Evolutionary conservation across 2,113 vertebrate genomes (phyloP).

Genomic region (Dinomys branickii): DNA sequence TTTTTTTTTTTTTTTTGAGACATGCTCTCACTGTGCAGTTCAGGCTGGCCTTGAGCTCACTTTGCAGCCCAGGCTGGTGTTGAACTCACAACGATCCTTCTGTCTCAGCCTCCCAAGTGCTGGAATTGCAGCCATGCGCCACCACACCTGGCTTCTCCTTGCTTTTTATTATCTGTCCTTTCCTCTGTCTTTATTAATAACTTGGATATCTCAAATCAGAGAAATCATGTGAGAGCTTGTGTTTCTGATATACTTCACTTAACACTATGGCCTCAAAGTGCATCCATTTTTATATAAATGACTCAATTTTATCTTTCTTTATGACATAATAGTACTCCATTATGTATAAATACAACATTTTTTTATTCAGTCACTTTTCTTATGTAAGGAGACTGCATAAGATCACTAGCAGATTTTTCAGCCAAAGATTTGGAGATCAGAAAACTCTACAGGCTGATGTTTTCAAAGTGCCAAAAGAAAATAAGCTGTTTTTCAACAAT

Average conservation of each 20-base stretch:
- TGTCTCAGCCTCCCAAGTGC: too few relatives aligned
- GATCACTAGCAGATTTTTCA: background rate
- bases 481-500: background rate
- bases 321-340: background rate
- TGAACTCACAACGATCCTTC: too few relatives aligned
- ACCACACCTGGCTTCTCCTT: too few relatives aligned
- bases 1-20: too few relatives aligned
- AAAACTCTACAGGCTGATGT: background rate
- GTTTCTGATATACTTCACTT: background rate
- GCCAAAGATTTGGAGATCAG: background rate
- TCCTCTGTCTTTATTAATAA: background rate
- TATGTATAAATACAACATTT: background rate
- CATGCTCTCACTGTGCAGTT: too few relatives aligned
- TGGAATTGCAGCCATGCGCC: too few relatives aligned
- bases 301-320: background rate
- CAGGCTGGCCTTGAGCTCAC: too few relatives aligned
- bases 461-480: background rate
- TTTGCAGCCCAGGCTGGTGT: too few relatives aligned
- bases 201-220: background rate
- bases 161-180: background rate
- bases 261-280: background rate
- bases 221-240: background rate
- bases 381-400: background rate
- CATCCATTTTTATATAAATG: background rate
- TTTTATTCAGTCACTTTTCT: background rate